Evolutionary conservation across 2,113 vertebrate genomes (phyloP).

Genomic region (Agapornis roseicollis): DNA sequence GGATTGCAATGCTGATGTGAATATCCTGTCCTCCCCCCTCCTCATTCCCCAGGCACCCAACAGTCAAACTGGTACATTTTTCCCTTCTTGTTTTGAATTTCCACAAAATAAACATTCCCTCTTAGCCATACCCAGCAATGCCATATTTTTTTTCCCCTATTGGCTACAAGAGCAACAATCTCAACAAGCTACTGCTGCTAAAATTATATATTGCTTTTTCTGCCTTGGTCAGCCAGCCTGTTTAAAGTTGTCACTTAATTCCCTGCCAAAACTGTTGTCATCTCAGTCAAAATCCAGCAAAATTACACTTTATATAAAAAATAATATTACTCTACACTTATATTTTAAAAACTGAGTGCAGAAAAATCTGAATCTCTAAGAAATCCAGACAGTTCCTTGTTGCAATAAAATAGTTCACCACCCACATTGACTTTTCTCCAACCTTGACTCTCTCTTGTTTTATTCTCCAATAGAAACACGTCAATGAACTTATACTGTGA

Average conservation of each 20-base stretch:
- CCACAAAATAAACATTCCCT: background rate
- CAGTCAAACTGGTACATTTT: background rate
- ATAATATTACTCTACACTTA: slow-evolving; percentile 4
- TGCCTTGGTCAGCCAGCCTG: slow-evolving; percentile 35
- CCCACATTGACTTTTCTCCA: background rate
- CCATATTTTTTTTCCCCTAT: background rate
- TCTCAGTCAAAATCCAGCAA: background rate
- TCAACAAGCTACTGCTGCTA: slow-evolving; percentile 46
- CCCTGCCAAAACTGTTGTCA: slow-evolving; percentile 26
- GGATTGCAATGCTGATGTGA: background rate
- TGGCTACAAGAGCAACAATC: slow-evolving; percentile 32
- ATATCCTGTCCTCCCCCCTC: background rate
- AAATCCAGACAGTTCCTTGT: background rate
- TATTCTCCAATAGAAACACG: background rate
- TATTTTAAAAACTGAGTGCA: background rate
- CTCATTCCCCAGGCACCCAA: background rate
- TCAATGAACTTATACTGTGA: background rate
- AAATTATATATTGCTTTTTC: slow-evolving; percentile 40
- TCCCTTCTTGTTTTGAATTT: background rate
- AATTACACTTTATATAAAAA: background rate
- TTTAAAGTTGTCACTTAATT: slow-evolving; percentile 51
- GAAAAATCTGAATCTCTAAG: background rate
- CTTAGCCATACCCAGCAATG: background rate
- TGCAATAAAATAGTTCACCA: background rate
- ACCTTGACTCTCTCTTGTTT: background rate